Base-by-base conservation (phyloP, 2,888 invertebrate species). In the Dioctria rufipes region DNA sequence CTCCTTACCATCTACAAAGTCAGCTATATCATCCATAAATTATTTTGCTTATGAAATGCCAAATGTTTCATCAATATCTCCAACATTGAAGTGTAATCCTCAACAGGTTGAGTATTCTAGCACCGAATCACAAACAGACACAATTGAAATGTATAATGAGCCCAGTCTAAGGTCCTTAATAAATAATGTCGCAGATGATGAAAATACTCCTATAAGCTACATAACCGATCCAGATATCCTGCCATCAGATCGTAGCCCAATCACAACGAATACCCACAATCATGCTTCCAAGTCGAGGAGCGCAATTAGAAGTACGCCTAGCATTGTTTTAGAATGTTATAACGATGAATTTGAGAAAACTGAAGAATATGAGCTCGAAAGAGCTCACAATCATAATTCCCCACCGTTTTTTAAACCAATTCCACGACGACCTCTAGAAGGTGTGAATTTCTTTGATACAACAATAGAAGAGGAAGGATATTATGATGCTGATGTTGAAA, bases 401-500 rank as follows among this genome's bases (percentile, higher is more conserved):
- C 69, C 79, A 25, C 67, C 63, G 3, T 3, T 65, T 2, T 51
- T 42, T 3, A 78, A 78, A 13, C 60, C 3, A 58, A 54, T 58
- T 42, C 79, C 79, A 2, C 43, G 43, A 5, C 67, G 67, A 9
- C 69, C 67, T 2, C 5, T 58, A 2, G 58, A 58, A 9, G 69
- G 58, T 4, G n/a, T 78, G 2, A 66, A 65, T 0, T 81, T 73
- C 25, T 81, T 81, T 37, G 71, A 80, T 25, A 80, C 71, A 51
- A 80, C 80, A 13, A 80, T 80, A 5, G 81, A 79, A 6, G 81
- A 81, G 13, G 79, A 81, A 11, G 69, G 60, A n/a, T 43, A 37
- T 3, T 67, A 69, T 37, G 69, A 69, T n/a, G 51, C 39, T 49
- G 51, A 78, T 39, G 60, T 49, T 5, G 61, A 77, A 37, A 49